Evolutionary conservation across 2,113 vertebrate genomes (phyloP), one percentile per base, ranked within the genome.

Genomic region (Crocuta crocuta): DNA sequence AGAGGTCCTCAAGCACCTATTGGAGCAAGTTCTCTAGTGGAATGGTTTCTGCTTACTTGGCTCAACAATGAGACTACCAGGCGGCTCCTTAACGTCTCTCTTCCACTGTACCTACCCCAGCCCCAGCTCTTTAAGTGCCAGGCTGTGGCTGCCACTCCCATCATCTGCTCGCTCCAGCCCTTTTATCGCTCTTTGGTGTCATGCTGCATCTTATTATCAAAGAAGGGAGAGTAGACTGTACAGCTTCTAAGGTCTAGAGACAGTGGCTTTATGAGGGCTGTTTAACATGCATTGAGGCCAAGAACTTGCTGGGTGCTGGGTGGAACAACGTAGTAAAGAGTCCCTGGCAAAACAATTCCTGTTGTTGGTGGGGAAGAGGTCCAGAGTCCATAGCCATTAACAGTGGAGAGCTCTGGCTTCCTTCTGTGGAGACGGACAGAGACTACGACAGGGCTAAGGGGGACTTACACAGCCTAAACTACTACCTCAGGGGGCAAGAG

Each of bases 201-300:
- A 84, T 17, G 83, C 81, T 89, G 71, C 9, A 82, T 68, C 81
- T 71, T 76, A 16, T 21, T 89, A 92, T 53, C 91, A 89, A 7
- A 74, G 90, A 79, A 93, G 89, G 71, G 28, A 91, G 71, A 71
- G 70, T 24, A 71, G 61, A 74, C 26, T 55, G 83, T 93, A 48
- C 80, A 70, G 89, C 79, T 89, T 71, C 79, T 89, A 43, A 94
- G 88, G 43, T 74, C 79, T 94, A 15, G 89, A 82, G 94, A 96
- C 63, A 94, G 45, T 55, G 89, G 55, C 58, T 94, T 92, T 58
- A 78, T 93, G 2, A 7, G 31, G 95, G 78, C 73, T 96, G 74
- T 89, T 97, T 89, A 95, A 78, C 88, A 95, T 89, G 94, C 85
- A 97, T 19, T 7, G 66, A 89, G 92, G 94, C 90, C 82, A 96